phyloP scores from a whole-genome alignment of 2,888 invertebrate genomes.

The Thyatira batis region DNA sequence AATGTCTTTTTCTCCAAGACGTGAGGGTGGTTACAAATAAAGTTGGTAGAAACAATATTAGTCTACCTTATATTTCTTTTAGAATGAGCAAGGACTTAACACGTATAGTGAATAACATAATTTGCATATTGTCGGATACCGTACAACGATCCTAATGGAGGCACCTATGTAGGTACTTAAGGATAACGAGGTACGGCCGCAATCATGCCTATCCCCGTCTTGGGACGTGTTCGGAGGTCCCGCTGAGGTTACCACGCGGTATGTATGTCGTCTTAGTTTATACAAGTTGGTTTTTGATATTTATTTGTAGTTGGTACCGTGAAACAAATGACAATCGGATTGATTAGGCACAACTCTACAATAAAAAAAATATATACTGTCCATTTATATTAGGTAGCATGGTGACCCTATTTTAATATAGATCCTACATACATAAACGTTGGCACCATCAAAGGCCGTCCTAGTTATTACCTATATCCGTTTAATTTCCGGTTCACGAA shows the following conservation, averaged over 20 bases:
- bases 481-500: neutral
- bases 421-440: neutral
- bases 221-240: neutral
- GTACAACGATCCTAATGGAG: neutral
- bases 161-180: neutral
- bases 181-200: neutral
- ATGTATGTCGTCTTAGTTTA: neutral
- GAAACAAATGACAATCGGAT: no score
- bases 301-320: no score
- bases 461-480: neutral
- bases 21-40: no score
- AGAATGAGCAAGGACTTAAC: no score
- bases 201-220: neutral
- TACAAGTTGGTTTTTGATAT: no score
- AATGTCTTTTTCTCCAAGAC: no score
- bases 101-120: conserved; percentile 7
- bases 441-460: neutral
- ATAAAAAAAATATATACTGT: no score
- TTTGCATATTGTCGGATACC: conserved; percentile 14
- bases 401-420: neutral
- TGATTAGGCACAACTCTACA: no score
- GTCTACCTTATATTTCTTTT: no score
- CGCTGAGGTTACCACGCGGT: neutral
- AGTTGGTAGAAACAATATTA: no score
- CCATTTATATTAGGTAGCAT: no score